phyloP scores from a whole-genome alignment of 2,113 vertebrate species.

The Chaetorhynchus papuensis region DNA sequence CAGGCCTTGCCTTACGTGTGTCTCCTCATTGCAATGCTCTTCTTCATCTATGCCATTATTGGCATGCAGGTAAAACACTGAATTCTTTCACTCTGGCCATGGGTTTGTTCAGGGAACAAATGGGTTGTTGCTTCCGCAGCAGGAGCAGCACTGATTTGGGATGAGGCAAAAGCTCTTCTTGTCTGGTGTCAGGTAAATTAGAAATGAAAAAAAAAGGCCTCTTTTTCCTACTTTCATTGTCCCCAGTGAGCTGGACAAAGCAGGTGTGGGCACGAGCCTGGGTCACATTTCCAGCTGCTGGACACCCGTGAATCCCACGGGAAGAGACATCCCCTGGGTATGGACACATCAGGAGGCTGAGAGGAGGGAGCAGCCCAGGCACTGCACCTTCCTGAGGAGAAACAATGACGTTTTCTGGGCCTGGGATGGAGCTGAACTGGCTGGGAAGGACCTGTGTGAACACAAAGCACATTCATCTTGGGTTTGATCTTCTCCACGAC shows the following conservation, averaged over 20 bases:
- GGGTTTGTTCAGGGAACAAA: neutral
- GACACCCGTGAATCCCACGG: rapidly evolving
- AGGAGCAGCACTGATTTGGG: neutral
- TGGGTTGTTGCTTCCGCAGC: neutral
- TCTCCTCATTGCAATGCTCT: conserved; percentile 95
- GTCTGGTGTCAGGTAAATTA: neutral
- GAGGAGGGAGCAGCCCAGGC: neutral
- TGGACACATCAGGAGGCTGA: neutral
- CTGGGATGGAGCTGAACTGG: neutral
- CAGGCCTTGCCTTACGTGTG: conserved; percentile 96
- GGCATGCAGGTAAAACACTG: conserved; percentile 88
- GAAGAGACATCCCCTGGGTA: neutral
- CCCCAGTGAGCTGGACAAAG: neutral
- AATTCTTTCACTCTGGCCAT: neutral
- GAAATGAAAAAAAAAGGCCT: neutral
- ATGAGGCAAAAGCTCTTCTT: neutral
- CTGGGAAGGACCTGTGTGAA: neutral
- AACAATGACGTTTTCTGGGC: neutral
- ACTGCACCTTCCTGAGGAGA: neutral
- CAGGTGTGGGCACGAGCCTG: neutral
- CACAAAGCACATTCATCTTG: neutral
- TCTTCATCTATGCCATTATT: conserved; percentile 98
- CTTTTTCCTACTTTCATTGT: neutral
- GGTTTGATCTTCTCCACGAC: neutral
- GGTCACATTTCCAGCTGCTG: neutral